Conservation (phyloP, 1,140 invertebrate genomes). For the Mizuhopecten yessoensis region DNA sequence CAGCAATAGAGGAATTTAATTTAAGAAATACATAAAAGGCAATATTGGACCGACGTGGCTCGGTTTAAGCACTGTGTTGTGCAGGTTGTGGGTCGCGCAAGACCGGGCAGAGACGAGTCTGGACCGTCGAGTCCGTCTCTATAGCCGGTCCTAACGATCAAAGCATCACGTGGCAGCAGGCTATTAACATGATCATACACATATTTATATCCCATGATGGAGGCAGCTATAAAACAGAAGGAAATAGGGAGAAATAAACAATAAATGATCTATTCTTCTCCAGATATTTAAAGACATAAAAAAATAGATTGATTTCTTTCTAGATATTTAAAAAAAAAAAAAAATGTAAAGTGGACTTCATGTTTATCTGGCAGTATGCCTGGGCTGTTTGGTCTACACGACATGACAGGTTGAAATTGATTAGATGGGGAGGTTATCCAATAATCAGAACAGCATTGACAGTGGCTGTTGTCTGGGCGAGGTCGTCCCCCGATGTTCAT, state of each 20-base stretch:
- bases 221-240: neutral
- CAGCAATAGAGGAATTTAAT: slow-evolving; percentile 39
- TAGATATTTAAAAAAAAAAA: slow-evolving; percentile 15
- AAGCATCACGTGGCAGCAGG: neutral
- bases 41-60: neutral
- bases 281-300: slow-evolving; percentile 3
- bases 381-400: neutral
- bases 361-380: neutral
- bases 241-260: slow-evolving; percentile 20
- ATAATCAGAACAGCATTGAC: slow-evolving; percentile 34
- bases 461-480: neutral
- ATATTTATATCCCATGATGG: slow-evolving; percentile 26
- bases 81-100: neutral
- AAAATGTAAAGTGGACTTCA: neutral
- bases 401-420: slow-evolving; percentile 39
- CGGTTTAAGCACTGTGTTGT: neutral
- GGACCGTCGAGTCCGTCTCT: neutral
- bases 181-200: neutral
- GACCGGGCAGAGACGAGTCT: neutral
- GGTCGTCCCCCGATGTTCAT: neutral
- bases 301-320: slow-evolving; percentile 9
- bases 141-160: neutral
- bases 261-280: slow-evolving; percentile 11
- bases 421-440: slow-evolving; percentile 15
- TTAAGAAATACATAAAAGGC: slow-evolving; percentile 35